These are phyloP conservation scores for Chironomus striatipennis DNA, from an alignment of 1,140 invertebrate genomes.

Conservation along the genomic window DNA sequence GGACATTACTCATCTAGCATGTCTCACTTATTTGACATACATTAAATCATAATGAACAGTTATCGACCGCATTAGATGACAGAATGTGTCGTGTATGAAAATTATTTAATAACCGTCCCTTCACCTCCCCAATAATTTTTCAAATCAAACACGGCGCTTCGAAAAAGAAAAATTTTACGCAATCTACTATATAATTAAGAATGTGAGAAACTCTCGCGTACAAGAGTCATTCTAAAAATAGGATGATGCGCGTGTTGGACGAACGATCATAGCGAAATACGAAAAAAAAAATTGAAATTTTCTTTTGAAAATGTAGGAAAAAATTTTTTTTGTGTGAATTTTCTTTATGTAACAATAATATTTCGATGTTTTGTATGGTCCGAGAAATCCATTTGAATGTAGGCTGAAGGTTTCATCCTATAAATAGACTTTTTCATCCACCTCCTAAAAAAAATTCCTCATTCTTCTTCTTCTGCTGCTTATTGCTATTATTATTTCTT, in stretches of 20 bases:
- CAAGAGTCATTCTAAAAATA: slow-evolving; percentile 16
- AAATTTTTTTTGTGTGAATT: background rate
- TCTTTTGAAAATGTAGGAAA: background rate
- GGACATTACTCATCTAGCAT: no score
- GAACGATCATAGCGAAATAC: slow-evolving; percentile 10
- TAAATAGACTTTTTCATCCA: slow-evolving; percentile 9
- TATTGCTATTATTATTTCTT: no score
- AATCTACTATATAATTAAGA: slow-evolving; percentile 2
- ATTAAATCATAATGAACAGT: no score
- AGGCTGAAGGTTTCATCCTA: slow-evolving; percentile 4
- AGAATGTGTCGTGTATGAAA: background rate
- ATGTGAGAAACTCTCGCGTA: background rate
- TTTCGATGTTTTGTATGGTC: background rate
- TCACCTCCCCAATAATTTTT: background rate
- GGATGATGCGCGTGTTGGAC: slow-evolving; percentile 27
- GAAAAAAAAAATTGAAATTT: background rate
- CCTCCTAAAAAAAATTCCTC: background rate
- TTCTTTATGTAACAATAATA: slow-evolving; percentile 22
- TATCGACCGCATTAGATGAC: background rate
- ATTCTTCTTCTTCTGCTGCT: background rate
- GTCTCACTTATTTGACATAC: no score
- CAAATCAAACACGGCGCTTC: background rate
- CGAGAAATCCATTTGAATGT: slow-evolving; percentile 4
- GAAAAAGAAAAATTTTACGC: background rate
- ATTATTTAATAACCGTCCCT: background rate